Conservation (phyloP, 2,888 invertebrate species). For the Zhengitettix transpicula region DNA sequence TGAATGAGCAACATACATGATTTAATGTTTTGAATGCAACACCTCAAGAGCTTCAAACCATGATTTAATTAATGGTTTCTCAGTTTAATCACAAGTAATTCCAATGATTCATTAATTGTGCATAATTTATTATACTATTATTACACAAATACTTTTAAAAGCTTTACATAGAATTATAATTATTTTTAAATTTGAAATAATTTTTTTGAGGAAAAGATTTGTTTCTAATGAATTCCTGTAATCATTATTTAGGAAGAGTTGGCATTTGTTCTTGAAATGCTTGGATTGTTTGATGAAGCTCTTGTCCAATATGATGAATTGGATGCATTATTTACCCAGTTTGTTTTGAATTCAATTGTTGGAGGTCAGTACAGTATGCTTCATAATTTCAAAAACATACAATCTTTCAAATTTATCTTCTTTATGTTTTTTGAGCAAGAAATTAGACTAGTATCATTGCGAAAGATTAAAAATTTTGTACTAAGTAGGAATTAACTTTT, state of each 20-base stretch:
- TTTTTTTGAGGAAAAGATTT: neutral
- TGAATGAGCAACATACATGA: too few relatives aligned
- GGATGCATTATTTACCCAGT: slow-evolving; percentile 92
- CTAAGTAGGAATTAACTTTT: too few relatives aligned
- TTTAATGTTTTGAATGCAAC: too few relatives aligned
- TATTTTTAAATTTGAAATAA: neutral
- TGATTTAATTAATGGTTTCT: too few relatives aligned
- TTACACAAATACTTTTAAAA: neutral
- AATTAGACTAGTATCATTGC: too few relatives aligned
- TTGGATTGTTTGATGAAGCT: slow-evolving; percentile 84
- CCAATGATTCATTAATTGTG: neutral
- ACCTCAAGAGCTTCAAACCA: too few relatives aligned
- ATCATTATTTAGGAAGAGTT: slow-evolving; percentile 64
- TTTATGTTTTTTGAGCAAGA: too few relatives aligned
- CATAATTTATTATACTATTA: neutral
- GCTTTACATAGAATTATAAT: neutral
- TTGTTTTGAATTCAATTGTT: slow-evolving; percentile 82
- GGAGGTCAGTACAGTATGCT: slow-evolving; percentile 32
- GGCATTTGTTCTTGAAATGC: slow-evolving; percentile 86
- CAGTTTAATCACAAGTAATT: neutral
- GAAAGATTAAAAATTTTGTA: too few relatives aligned
- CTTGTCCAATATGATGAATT: slow-evolving; percentile 93
- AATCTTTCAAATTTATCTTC: too few relatives aligned
- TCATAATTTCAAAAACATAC: neutral
- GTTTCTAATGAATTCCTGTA: neutral